These are phyloP conservation scores for Alosa sapidissima DNA, from an alignment of 2,797 vertebrate species.

Conservation along the genomic window DNA sequence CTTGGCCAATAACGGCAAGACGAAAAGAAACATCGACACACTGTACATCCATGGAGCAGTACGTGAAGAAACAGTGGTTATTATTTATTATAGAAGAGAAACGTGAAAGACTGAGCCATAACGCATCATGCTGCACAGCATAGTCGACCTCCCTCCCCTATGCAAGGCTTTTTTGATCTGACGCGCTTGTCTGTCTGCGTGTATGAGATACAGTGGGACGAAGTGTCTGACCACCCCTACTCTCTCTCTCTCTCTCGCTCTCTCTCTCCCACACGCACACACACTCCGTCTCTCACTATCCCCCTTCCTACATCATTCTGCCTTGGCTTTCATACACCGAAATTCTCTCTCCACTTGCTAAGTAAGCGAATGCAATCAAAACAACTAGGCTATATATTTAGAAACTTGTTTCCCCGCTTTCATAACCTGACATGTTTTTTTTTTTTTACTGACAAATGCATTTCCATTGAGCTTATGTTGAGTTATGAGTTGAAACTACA, in stretches of 20 bases:
- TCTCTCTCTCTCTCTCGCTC: conserved; percentile 62
- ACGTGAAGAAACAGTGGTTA: neutral
- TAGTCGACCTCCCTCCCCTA: neutral
- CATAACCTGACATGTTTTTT: neutral
- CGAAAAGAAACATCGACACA: conserved; percentile 11
- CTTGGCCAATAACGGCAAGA: conserved; percentile 1
- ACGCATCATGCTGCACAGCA: neutral
- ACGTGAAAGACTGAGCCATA: neutral
- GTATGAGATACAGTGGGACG: conserved; percentile 65
- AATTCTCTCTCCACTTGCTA: neutral
- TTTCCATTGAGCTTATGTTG: neutral
- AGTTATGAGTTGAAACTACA: neutral
- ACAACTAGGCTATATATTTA: neutral
- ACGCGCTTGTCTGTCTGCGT: conserved; percentile 62
- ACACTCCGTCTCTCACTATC: neutral
- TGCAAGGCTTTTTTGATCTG: conserved; percentile 36
- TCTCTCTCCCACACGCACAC: conserved; percentile 44
- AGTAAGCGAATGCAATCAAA: neutral
- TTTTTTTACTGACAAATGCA: too few relatives aligned
- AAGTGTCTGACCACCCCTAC: conserved; percentile 71
- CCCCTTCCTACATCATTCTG: conserved; percentile 25
- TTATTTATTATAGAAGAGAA: neutral
- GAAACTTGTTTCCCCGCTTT: neutral
- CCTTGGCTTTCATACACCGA: neutral
- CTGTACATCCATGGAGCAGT: conserved; percentile 16